phyloP scores from a whole-genome alignment of 2,113 vertebrate genomes.

The Lophotis ruficrista region DNA sequence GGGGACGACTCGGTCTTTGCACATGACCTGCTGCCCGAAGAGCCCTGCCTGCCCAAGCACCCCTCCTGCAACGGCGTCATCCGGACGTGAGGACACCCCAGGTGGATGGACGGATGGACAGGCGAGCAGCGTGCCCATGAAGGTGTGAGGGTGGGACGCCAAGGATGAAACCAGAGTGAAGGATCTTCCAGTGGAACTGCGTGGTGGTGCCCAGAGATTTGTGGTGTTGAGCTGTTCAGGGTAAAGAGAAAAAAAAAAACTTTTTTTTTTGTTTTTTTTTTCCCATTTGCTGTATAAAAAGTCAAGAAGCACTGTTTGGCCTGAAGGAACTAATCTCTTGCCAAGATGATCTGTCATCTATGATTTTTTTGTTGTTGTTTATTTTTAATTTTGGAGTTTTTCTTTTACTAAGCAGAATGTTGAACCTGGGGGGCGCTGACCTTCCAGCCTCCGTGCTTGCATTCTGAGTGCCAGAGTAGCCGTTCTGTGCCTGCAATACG shows the following conservation, averaged over 20 bases:
- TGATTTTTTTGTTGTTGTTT: background rate
- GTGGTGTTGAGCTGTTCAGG: slow-evolving; percentile 55
- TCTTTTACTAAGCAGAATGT: slow-evolving; percentile 52
- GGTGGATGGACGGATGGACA: accelerated
- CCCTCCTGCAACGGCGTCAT: slow-evolving; percentile 77
- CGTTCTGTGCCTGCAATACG: slow-evolving; percentile 69
- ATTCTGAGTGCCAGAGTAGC: slow-evolving; percentile 45
- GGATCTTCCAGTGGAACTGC: slow-evolving; percentile 43
- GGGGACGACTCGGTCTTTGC: slow-evolving; percentile 96
- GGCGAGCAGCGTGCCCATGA: background rate
- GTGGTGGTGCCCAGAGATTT: slow-evolving; percentile 24
- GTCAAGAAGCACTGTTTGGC: slow-evolving; percentile 76
- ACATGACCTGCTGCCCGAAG: slow-evolving; percentile 89
- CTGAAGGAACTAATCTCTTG: slow-evolving; percentile 71
- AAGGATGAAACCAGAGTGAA: background rate
- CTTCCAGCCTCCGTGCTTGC: background rate
- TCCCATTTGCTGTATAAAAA: slow-evolving; percentile 61
- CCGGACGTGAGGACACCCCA: slow-evolving; percentile 76
- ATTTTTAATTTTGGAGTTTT: background rate
- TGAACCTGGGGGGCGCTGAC: slow-evolving; percentile 8
- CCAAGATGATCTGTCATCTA: slow-evolving; percentile 57
- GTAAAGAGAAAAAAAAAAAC: background rate
- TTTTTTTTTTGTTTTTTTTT: background rate
- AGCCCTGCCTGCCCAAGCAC: slow-evolving; percentile 88
- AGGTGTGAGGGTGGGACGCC: background rate